phyloP scores from a whole-genome alignment of 2,888 invertebrate genomes.

The Cephus nigrinus region DNA sequence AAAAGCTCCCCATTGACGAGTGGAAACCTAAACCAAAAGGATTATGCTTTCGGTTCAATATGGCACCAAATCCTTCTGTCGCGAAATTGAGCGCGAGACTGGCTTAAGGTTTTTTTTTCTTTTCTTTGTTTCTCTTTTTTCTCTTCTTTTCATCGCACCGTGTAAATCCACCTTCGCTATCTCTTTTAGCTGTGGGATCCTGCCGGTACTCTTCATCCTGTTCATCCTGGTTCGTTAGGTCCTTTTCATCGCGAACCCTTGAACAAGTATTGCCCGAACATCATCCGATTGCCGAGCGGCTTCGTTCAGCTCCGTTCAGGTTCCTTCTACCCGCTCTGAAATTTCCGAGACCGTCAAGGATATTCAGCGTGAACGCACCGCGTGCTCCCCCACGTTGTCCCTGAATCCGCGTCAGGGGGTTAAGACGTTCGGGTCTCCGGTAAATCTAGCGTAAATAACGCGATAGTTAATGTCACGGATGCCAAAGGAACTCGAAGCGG shows the following conservation, averaged over 20 bases:
- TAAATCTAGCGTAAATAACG: conserved; percentile 23
- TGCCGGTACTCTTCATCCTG: neutral
- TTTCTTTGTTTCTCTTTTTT: too few relatives aligned
- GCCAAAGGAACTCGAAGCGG: conserved; percentile 1
- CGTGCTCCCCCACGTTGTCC: neutral
- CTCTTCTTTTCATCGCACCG: neutral
- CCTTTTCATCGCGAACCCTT: neutral
- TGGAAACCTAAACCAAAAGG: neutral
- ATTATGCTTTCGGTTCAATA: neutral
- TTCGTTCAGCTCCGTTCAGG: too few relatives aligned
- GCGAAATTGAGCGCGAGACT: neutral
- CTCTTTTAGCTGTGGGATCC: neutral
- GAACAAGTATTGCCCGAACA: neutral
- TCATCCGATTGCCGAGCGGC: neutral
- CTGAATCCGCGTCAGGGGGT: conserved; percentile 3
- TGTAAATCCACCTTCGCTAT: neutral
- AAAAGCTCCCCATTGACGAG: neutral
- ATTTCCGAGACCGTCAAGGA: neutral
- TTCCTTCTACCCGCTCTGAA: neutral
- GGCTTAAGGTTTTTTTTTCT: neutral
- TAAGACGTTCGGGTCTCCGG: conserved; percentile 16
- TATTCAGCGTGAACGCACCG: neutral
- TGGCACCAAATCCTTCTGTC: neutral
- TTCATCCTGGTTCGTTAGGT: neutral
- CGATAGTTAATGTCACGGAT: conserved; percentile 21